phyloP scores from a whole-genome alignment of 2,113 vertebrate species.

The Upupa epops region DNA sequence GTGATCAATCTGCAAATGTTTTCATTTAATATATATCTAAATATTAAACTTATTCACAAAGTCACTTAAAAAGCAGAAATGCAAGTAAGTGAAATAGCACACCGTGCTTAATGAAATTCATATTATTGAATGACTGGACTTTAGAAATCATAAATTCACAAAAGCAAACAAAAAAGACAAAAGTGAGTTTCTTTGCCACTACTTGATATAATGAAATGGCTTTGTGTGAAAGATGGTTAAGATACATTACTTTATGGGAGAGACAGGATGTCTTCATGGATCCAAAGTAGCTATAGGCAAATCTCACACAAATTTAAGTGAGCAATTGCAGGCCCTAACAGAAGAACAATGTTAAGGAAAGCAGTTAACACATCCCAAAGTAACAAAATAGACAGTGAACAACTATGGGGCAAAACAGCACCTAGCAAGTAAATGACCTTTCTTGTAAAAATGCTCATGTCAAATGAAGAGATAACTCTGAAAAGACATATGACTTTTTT shows the following conservation, averaged over 20 bases:
- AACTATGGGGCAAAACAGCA: constrained; percentile 17
- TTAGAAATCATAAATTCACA: background rate
- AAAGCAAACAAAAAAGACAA: background rate
- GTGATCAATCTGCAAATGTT: background rate
- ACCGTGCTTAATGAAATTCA: background rate
- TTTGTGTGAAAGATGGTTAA: background rate
- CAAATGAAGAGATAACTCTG: constrained; percentile 35
- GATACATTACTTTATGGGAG: background rate
- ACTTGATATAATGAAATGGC: background rate
- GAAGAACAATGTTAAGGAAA: constrained; percentile 66
- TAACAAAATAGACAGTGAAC: constrained; percentile 64
- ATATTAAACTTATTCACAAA: background rate
- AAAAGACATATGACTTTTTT: background rate
- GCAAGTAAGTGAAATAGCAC: background rate
- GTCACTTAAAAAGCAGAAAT: background rate
- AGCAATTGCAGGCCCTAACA: constrained; percentile 37
- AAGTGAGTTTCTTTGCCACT: background rate
- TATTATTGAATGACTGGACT: background rate
- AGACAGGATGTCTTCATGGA: background rate
- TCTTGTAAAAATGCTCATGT: constrained; percentile 48
- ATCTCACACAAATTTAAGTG: constrained; percentile 9
- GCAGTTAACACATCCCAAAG: background rate
- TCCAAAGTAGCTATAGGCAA: background rate
- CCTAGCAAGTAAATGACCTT: constrained; percentile 56
- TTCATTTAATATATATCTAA: background rate